Base-by-base conservation (phyloP, 2,113 vertebrate species). In the Rhynchopsitta pachyrhyncha region DNA sequence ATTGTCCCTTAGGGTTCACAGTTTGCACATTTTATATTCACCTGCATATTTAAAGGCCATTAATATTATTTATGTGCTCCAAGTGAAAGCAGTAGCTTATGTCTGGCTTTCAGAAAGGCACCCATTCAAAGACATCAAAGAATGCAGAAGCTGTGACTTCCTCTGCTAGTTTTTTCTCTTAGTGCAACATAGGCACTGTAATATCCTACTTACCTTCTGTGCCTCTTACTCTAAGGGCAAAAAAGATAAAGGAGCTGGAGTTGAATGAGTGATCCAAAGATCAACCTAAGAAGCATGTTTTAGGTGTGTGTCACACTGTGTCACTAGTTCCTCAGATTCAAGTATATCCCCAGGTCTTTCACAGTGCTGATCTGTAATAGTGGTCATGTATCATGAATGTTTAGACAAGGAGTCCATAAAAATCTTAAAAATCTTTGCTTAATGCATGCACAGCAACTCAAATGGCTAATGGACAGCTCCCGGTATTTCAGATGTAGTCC, bases 61-160 rank as follows among this genome's bases (percentile, higher is more conserved):
- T 85, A 79, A 62, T 85, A 76, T 79, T 93, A 89, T 82, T 77
- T 93, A 3, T 86, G 91, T 95, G 52, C 39, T 92, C 44, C 57
- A 64, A 82, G 47, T 64, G 39, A 92, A 90, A 78, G 8, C 29
- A 35, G 9, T 42, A 75, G 6, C 25, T 63, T 71, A 20, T 50
- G 11, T 85, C 39, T 88, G 70, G 35, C 24, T 80, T 86, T 83
- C 53, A 68, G 35, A 60, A 84, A 88, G 5, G 0, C 4, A 60
- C 77, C 24, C 17, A 18, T 42, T 80, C 49, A 44, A 62, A 53
- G 5, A 7, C 31, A 31, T 33, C 41, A 80, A 49, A 80, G 23
- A 53, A 49, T 8, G 8, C 12, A 29, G 19, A 49, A 88, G 10
- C 17, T 77, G 19, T 46, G 46, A 71, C 42, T 60, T 91, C 19